Evolutionary conservation across 2,113 vertebrate genomes (phyloP), one percentile per base, ranked within the genome.

Genomic region (Zapus hudsonius): DNA sequence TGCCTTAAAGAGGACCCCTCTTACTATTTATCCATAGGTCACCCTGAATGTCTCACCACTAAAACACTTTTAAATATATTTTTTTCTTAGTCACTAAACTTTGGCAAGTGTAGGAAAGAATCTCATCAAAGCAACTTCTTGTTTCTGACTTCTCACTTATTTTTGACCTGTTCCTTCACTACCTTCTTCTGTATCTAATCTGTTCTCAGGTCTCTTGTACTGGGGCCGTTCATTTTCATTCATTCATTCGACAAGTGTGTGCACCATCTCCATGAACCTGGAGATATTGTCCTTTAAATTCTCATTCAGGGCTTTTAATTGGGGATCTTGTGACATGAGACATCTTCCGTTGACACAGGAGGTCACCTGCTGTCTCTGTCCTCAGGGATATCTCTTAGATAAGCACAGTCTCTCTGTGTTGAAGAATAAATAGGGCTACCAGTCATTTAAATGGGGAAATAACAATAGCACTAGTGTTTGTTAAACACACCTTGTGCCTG

Each of bases 11-110:
- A 92, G 67, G 42, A 91, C 47, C 81, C 69, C 17, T 7, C 31
- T 93, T 90, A 38, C 31, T 94, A 31, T 76, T 79, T 78, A 67
- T 63, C 89, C 93, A 90, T 44, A 94, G 73, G 4, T 82, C 79
- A 92, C 89, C 47, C 66, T 69, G 47, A 92, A 69, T 89, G 66
- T 78, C 36, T 93, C 8, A 67, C 42, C 23, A 91, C 29, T 6
- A n/a, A 92, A 73, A 69, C 5, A 47, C 66, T 81, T 79, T 42
- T 7, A 31, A 29, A 70, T 61, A 75, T 29, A 59, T 55, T 59
- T 20, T 64, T 74, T 78, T 82, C 64, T 88, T 70, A 81, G 82
- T 93, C 69, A 33, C 31, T 10, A 8, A 92, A 75, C 57, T 85
- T 59, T 92, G 23, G 42, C 33, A 91, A 76, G 42, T 38, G 5